Conservation (phyloP, 92 coral and sea anemone species). For the Zoanthus sociatus region DNA sequence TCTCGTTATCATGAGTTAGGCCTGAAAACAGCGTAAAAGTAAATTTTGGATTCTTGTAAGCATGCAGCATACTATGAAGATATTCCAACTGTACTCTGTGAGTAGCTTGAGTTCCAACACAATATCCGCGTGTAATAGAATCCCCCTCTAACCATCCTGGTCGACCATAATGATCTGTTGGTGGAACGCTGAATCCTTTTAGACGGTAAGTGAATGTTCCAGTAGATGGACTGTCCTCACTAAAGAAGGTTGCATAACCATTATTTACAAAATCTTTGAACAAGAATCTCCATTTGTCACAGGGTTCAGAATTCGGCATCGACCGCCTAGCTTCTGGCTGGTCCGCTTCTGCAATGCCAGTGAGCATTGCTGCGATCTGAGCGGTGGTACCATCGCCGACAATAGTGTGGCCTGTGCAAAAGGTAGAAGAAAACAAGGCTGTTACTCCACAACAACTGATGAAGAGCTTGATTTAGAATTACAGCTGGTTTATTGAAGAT, state of each 20-base stretch:
- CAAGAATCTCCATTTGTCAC: constrained; percentile 79
- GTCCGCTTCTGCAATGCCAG: constrained; percentile 72
- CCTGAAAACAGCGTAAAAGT: constrained; percentile 53
- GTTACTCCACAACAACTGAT: too few species aligned
- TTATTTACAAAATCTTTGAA: constrained; percentile 65
- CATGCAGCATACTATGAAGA: constrained; percentile 61
- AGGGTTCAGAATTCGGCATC: constrained; percentile 44
- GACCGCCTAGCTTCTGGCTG: constrained; percentile 75
- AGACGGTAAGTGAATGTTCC: constrained; percentile 82
- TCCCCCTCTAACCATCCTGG: constrained; percentile 78
- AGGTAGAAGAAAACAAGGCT: too few species aligned
- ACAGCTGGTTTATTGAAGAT: too few species aligned
- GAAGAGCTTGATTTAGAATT: too few species aligned
- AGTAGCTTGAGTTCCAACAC: constrained; percentile 69
- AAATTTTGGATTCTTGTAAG: constrained; percentile 74
- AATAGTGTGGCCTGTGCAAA: constrained; percentile 58
- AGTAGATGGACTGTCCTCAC: constrained; percentile 71
- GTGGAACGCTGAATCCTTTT: constrained; percentile 75
- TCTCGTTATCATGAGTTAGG: constrained; percentile 52
- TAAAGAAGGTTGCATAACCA: constrained; percentile 83
- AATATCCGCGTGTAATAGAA: constrained; percentile 23
- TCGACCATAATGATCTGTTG: constrained; percentile 85
- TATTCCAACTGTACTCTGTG: constrained; percentile 71
- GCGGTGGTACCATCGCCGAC: constrained; percentile 88
- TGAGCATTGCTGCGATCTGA: constrained; percentile 80